phyloP scores from a whole-genome alignment of 2,113 vertebrate genomes.

The Neopipo cinnamomea region DNA sequence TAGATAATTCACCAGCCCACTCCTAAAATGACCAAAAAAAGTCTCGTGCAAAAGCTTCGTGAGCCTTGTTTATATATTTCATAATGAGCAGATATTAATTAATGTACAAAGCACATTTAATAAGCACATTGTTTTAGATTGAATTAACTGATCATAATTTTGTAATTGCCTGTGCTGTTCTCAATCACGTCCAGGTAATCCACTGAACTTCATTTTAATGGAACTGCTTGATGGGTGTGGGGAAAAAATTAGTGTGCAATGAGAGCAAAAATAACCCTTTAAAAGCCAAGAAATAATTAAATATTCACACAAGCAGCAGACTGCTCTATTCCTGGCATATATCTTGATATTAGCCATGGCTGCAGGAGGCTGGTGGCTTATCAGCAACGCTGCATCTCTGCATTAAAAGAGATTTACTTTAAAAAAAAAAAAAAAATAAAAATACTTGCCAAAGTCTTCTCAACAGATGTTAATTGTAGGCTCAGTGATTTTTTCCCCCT shows the following conservation, averaged over 20 bases:
- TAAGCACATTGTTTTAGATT: constrained; percentile 69
- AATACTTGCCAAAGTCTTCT: background rate
- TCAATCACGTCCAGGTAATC: constrained; percentile 68
- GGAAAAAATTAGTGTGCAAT: background rate
- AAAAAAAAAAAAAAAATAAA: background rate
- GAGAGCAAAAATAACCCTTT: background rate
- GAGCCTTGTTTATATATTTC: background rate
- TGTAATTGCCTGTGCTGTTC: constrained; percentile 63
- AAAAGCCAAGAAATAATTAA: constrained; percentile 44
- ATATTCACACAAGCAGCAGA: constrained; percentile 20
- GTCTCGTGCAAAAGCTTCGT: background rate
- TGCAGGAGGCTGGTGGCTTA: constrained; percentile 1
- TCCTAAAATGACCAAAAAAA: background rate
- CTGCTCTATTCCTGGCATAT: background rate
- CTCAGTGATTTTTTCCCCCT: background rate
- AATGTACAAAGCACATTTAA: constrained; percentile 61
- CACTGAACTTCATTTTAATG: constrained; percentile 65
- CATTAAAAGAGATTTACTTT: background rate
- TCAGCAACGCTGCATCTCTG: constrained; percentile 2
- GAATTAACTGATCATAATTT: constrained; percentile 67
- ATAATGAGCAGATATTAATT: constrained; percentile 46
- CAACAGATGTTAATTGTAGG: background rate
- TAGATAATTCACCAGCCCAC: background rate
- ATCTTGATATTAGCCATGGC: background rate
- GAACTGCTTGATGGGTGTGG: constrained; percentile 10